Conservation (phyloP, 2,888 invertebrate genomes). For the Pemphredon lugubris region DNA sequence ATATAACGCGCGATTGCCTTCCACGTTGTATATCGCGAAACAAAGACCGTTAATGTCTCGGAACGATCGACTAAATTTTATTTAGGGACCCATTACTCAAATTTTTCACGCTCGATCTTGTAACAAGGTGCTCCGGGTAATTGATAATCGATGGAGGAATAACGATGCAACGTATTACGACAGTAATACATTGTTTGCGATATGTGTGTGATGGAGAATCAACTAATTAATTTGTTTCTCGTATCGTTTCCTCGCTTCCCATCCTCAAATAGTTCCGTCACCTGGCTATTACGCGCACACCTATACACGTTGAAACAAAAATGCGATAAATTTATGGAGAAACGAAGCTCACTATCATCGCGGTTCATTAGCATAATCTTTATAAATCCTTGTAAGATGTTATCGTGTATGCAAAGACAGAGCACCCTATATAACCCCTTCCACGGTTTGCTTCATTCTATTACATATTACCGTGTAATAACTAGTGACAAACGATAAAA, state of each 20-base stretch:
- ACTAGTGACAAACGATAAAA: constrained; percentile 34
- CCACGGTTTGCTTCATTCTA: background rate
- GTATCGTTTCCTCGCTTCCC: too few relatives aligned
- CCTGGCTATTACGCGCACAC: background rate
- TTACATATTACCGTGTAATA: constrained; percentile 22
- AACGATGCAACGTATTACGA: too few relatives aligned
- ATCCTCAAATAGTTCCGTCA: too few relatives aligned
- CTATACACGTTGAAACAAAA: too few relatives aligned
- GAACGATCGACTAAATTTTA: constrained; percentile 42
- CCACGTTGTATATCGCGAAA: constrained; percentile 49
- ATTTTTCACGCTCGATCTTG: constrained; percentile 41
- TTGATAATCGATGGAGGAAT: constrained; percentile 41
- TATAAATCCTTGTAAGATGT: constrained; percentile 72
- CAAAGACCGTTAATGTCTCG: constrained; percentile 49
- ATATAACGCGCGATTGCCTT: constrained; percentile 47
- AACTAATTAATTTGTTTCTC: too few relatives aligned
- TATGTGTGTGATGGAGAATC: too few relatives aligned
- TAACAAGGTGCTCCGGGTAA: constrained; percentile 29
- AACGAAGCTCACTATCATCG: constrained; percentile 67
- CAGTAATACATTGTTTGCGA: too few relatives aligned
- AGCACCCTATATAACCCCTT: constrained; percentile 25
- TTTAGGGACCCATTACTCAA: constrained; percentile 49
- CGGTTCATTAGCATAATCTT: constrained; percentile 77
- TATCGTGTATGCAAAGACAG: constrained; percentile 67
- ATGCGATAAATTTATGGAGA: constrained; percentile 64